Evolutionary conservation across 2,888 invertebrate genomes (phyloP).

Genomic region (Neoaliturus tenellus): DNA sequence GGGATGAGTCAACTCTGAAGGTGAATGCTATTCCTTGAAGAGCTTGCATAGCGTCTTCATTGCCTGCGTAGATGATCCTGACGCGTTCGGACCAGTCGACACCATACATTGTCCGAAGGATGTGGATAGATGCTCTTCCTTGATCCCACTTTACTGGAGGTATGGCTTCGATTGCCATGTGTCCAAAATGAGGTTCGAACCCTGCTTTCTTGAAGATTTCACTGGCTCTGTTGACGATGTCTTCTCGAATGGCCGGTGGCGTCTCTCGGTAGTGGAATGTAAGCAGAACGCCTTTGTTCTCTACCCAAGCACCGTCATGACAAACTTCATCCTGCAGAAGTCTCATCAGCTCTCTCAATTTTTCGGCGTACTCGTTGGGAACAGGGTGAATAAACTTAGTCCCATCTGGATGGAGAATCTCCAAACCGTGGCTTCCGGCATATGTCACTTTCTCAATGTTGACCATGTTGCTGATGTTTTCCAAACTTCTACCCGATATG

Average conservation of each 20-base stretch:
- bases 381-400: constrained; percentile 72
- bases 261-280: constrained; percentile 72
- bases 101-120: constrained; percentile 72
- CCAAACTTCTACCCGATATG: constrained; percentile 72
- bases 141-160: constrained; percentile 72
- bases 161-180: constrained; percentile 71
- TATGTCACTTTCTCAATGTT: constrained; percentile 72
- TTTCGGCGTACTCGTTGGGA: constrained; percentile 71
- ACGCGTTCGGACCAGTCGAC: constrained; percentile 73
- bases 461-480: constrained; percentile 71
- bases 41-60: constrained; percentile 71
- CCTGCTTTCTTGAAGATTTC: constrained; percentile 70
- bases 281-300: constrained; percentile 72
- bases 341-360: constrained; percentile 69
- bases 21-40: constrained; percentile 72
- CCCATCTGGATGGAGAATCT: constrained; percentile 73
- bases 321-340: constrained; percentile 70
- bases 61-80: constrained; percentile 72
- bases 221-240: constrained; percentile 69
- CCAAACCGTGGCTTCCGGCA: constrained; percentile 72
- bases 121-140: constrained; percentile 72
- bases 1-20: constrained; percentile 71
- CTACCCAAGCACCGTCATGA: constrained; percentile 72
- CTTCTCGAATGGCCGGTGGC: constrained; percentile 67
- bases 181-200: constrained; percentile 70